Evolutionary conservation across 2,888 invertebrate species (phyloP), one percentile per base, ranked within the genome.

Genomic region (Cryptus armator): DNA sequence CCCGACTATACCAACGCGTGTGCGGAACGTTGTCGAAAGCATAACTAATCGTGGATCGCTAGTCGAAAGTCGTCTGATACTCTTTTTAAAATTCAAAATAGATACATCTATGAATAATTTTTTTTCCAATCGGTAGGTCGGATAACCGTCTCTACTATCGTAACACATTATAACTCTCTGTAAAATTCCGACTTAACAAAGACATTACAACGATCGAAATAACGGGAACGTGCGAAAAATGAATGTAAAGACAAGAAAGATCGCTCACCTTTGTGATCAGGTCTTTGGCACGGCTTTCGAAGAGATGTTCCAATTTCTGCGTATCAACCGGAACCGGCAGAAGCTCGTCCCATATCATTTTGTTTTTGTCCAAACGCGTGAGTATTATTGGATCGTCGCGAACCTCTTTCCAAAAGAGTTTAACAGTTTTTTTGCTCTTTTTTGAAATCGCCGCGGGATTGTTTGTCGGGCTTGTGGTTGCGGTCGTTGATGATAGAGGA

Each of bases 381-480:
- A 96, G 94, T 85, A 96, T 96, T 48, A 96, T 94, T 0, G 96
- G 96, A 91, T 96, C 96, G 87, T 98, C 98, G 88, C 97, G 96
- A 7, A 98, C 97, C 94, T 99, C 99, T 92, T 98, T 98, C 99
- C 99, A 99, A 94, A 99, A 99, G 74, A 99, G 95, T 94, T 99
- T 99, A 14, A 99, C 97, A 32, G 99, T 99, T 93, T 99, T 98
- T 94, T 99, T 99, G 92, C 97, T 98, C 93, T 98, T 98, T 93
- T 96, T 97, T 56, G 96, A 95, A 0, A 94, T 96, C 93, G 86
- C 95, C 93, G 91, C 94, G 91, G 81, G 72, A 16, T 62, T 64
- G 51, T 71, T 82, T 14, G 76, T 16, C 48, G 78, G 59, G 70
- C 72, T 82, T 81, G 94, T 92, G 37, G 93, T 77, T 86, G 91